Percentiles rank a stretch among this genome's conserved stretches.
Conservation (phyloP, 2,113 vertebrate species). For the Sinocyclocheilus anshuiensis region DNA sequence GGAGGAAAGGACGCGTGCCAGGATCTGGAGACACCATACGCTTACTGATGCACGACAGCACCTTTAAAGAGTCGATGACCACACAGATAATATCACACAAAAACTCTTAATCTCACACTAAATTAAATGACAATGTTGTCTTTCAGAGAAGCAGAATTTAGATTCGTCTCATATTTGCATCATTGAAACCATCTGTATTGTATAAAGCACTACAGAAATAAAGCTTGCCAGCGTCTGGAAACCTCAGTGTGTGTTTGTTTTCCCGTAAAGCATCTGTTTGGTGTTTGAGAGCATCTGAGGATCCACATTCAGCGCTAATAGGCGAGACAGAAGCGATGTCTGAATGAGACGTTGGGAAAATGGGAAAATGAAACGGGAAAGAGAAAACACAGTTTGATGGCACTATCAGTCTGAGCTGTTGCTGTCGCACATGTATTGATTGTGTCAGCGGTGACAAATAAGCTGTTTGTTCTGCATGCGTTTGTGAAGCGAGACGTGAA, state of each 20-base stretch:
- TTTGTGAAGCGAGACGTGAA: not conserved
- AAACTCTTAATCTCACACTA: too few species aligned
- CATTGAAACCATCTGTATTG: too few species aligned
- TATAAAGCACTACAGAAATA: too few species aligned
- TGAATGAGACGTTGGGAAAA: not conserved
- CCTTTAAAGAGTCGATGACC: too few species aligned
- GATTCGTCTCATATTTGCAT: too few species aligned
- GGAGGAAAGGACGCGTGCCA: not conserved
- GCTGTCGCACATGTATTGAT: constrained; percentile 47
- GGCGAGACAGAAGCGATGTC: constrained; percentile 30
- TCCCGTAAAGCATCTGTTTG: not conserved
- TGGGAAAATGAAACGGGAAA: not conserved
- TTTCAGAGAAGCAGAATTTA: too few species aligned
- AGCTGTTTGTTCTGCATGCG: constrained; percentile 28
- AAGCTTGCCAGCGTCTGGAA: too few species aligned
- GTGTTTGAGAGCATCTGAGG: not conserved
- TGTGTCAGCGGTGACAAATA: constrained; percentile 45
- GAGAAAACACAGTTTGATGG: not conserved
- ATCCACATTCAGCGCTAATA: constrained; percentile 45
- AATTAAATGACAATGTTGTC: too few species aligned
- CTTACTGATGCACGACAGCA: not conserved
- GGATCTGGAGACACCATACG: not conserved
- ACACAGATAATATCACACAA: not conserved
- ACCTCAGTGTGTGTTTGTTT: not conserved
- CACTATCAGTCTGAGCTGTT: not conserved